A percentile compares a stretch with the other conserved stretches of the same genome.
Evolutionary conservation across 2,113 vertebrate species (phyloP).

Genomic region (Rousettus leschenaultii): DNA sequence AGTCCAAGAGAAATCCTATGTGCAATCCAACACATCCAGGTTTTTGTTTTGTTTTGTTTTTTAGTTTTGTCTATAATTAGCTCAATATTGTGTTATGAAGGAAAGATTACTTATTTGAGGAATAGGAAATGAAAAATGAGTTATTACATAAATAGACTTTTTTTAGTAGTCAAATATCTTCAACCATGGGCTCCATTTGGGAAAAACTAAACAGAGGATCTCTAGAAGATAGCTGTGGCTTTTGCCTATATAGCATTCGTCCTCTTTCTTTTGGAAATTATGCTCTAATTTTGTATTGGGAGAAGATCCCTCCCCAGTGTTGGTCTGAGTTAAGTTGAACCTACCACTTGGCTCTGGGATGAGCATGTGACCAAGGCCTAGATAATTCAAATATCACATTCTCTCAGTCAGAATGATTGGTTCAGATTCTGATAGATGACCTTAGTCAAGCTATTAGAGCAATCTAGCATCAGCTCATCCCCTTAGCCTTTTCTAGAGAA

Average conservation of each 20-base stretch:
- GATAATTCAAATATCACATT: not conserved
- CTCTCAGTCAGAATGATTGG: not conserved
- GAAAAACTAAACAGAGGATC: not conserved
- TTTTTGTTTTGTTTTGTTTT: not conserved
- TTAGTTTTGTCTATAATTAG: not conserved
- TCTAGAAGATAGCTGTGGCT: not conserved
- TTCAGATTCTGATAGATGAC: not conserved
- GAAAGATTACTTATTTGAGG: not conserved
- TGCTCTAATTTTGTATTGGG: not conserved
- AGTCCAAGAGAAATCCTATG: not conserved
- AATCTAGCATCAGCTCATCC: not conserved
- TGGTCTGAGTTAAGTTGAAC: not conserved
- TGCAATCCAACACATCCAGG: not conserved
- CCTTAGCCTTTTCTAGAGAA: not conserved
- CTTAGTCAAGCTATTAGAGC: not conserved
- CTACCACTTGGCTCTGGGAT: not conserved
- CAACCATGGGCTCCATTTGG: not conserved
- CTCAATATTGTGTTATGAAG: not conserved
- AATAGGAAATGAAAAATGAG: not conserved
- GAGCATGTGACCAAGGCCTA: not conserved
- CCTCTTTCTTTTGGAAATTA: not conserved
- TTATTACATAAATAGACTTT: not conserved
- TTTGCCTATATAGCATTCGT: not conserved
- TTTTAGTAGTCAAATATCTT: not conserved
- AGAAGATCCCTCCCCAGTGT: not conserved